A percentile compares a stretch with the other conserved stretches of the same genome.
Conservation (phyloP, 2,888 invertebrate genomes). For the Spicauda simplicius region DNA sequence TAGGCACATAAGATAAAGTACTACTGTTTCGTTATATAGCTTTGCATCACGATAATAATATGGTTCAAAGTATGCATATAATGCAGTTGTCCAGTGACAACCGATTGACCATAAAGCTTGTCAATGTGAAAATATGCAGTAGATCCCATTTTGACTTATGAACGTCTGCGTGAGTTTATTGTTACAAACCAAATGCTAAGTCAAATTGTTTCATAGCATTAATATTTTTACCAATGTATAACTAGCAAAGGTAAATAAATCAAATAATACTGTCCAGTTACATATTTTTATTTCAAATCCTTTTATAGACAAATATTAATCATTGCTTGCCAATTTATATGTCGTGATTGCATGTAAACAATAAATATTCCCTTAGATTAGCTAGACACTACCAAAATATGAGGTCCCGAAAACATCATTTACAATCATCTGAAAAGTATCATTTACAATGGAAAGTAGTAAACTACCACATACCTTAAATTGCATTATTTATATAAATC, state of each 20-base stretch:
- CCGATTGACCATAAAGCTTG: conserved; percentile 51
- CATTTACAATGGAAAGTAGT: too few relatives aligned
- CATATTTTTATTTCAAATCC: conserved; percentile 38
- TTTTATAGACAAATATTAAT: conserved; percentile 14
- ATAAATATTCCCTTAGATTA: too few relatives aligned
- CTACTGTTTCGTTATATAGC: conserved; percentile 72
- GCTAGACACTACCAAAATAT: too few relatives aligned
- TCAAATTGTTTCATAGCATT: conserved; percentile 83
- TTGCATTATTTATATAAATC: too few relatives aligned
- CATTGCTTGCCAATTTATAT: too few relatives aligned
- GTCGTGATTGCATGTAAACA: too few relatives aligned
- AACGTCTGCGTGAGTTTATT: conserved; percentile 63
- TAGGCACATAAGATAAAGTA: conserved; percentile 81
- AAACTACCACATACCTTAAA: too few relatives aligned
- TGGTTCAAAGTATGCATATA: conserved; percentile 58
- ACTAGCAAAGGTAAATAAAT: conserved; percentile 84
- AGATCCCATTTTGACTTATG: conserved; percentile 59
- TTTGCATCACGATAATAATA: conserved; percentile 59
- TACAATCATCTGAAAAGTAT: too few relatives aligned
- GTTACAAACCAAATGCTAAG: conserved; percentile 80
- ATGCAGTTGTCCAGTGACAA: conserved; percentile 47
- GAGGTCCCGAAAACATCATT: too few relatives aligned
- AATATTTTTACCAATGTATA: conserved; percentile 84
- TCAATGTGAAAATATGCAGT: conserved; percentile 53
- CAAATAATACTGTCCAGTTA: conserved; percentile 72